Evolutionary conservation across 2,113 vertebrate species (phyloP).

Genomic region (Pluvialis apricaria): DNA sequence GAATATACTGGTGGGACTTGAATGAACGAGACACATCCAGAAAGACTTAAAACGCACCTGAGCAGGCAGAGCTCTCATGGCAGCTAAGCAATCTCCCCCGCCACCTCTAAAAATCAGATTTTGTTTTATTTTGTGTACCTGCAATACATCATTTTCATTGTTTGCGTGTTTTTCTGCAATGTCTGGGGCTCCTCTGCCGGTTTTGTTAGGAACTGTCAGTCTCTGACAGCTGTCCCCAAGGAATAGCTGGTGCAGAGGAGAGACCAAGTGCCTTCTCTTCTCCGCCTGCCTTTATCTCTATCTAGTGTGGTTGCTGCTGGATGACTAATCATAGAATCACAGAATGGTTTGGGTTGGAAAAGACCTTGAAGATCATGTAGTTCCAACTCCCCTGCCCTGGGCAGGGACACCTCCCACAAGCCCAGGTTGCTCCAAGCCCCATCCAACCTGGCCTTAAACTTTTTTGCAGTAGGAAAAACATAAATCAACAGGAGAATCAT

Average conservation of each 20-base stretch:
- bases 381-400: no score
- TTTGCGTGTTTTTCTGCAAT: neutral
- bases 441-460: no score
- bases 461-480: no score
- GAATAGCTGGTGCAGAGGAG: neutral
- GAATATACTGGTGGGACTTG: neutral
- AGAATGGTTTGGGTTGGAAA: no score
- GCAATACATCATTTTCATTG: fast-evolving
- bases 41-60: neutral
- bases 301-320: neutral
- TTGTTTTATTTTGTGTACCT: neutral
- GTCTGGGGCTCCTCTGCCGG: neutral
- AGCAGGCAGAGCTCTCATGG: neutral
- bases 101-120: neutral
- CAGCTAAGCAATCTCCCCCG: neutral
- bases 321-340: neutral
- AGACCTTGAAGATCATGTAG: no score
- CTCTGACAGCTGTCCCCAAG: neutral
- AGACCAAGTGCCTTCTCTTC: neutral
- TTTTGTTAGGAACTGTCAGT: neutral
- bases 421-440: no score
- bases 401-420: no score
- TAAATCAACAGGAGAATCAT: no score
- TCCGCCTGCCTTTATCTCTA: neutral
- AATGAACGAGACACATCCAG: neutral